These are phyloP conservation scores for Lasioglossum malachurum DNA, from an alignment of 2,888 invertebrate species.

Conservation along the genomic window DNA sequence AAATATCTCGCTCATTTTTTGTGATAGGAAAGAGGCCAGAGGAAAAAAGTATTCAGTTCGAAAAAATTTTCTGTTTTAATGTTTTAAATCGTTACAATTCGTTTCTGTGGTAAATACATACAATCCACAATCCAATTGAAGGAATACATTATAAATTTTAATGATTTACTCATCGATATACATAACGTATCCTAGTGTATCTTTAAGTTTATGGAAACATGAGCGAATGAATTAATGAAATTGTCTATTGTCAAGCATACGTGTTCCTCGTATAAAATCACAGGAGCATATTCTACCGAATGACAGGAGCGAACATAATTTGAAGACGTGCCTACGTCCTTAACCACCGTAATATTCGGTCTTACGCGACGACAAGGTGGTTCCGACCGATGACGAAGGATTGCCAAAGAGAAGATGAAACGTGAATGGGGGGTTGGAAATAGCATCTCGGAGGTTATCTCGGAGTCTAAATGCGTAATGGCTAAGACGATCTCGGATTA, in stretches of 20 bases:
- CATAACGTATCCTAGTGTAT: neutral
- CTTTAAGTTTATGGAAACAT: neutral
- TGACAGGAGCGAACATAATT: constrained; percentile 44
- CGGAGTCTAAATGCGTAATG: constrained; percentile 83
- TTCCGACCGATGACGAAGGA: constrained; percentile 76
- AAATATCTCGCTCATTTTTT: too few species aligned
- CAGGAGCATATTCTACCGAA: constrained; percentile 33
- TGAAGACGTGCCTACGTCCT: constrained; percentile 41
- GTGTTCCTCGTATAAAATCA: constrained; percentile 19
- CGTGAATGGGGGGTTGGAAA: constrained; percentile 68
- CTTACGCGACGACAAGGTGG: constrained; percentile 76
- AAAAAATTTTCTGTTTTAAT: too few species aligned
- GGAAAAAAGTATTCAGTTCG: too few species aligned
- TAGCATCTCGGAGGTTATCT: constrained; percentile 77
- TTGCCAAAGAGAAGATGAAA: constrained; percentile 72
- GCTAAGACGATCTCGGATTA: constrained; percentile 81
- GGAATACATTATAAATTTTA: neutral
- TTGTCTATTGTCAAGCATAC: neutral
- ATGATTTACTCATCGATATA: neutral
- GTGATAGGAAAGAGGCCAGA: too few species aligned
- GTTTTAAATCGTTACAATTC: neutral
- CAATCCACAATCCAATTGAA: neutral
- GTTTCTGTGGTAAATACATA: neutral
- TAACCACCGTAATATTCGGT: constrained; percentile 55
- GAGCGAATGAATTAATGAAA: neutral